Evolutionary conservation across 2,113 vertebrate species (phyloP), one percentile per base, ranked within the genome.

Genomic region (Gobiocypris rarus): DNA sequence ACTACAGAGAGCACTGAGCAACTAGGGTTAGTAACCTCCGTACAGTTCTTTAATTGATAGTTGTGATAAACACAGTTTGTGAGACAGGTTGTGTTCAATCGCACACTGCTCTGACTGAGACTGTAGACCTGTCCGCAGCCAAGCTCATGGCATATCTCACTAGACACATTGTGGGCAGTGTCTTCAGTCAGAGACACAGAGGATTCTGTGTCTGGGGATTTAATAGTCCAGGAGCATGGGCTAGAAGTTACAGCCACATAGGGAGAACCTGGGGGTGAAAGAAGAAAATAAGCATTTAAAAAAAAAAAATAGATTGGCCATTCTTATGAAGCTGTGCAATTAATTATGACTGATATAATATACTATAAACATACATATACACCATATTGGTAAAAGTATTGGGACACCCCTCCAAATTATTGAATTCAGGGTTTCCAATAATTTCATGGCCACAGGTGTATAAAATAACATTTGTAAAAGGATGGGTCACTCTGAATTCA

Each of bases 31-130:
- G 9, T 8, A 0, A 22, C 81, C 24, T 85, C 15, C 0, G 87
- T 90, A 58, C 94, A 94, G 88, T 92, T 91, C 28, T 83, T 69
- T 17, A 94, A 63, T 5, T 78, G 85, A 1, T 38, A 73, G 7
- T 87, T 69, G 9, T n/a, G n/a, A 73, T 89, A 89, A 14, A 14
- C 17, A 26, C 93, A 94, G 65, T 65, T 24, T 0, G 87, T 83
- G 4, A 92, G 87, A 86, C 93, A 94, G 54, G 4, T 78, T 28
- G 50, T 31, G 1, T 82, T 82, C 15, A n/a, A 5, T 1, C 75
- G 9, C 1, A 75, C 11, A 2, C 0, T 34, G 38, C 0, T 65
- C 76, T 38, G 78, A 0, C 3, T 15, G 45, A 91, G 31, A 0
- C 0, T 0, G 69, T 1, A 69, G 24, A 82, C 9, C 10, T 80